Conservation (phyloP, 2,888 invertebrate genomes). For the Thalpophila matura region DNA sequence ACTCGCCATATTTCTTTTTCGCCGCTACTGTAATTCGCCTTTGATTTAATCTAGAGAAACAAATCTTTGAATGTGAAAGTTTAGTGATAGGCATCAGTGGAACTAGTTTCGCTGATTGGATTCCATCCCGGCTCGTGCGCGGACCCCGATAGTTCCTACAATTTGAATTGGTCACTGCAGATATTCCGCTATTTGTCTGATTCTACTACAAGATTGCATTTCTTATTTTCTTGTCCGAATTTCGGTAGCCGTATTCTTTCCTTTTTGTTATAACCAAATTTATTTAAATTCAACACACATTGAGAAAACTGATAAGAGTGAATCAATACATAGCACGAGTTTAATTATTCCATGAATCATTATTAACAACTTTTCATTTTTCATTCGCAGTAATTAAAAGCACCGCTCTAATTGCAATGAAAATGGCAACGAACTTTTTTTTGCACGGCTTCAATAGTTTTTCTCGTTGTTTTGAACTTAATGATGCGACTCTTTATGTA, state of each 20-base stretch:
- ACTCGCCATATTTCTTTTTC: slow-evolving; percentile 90
- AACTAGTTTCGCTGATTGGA: slow-evolving; percentile 90
- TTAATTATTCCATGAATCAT: slow-evolving; percentile 37
- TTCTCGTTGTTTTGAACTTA: slow-evolving; percentile 45
- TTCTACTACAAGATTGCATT: slow-evolving; percentile 87
- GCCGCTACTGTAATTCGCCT: slow-evolving; percentile 90
- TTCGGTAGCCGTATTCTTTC: slow-evolving; percentile 67
- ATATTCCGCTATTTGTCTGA: slow-evolving; percentile 86
- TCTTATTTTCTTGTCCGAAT: slow-evolving; percentile 81
- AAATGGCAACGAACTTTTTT: slow-evolving; percentile 36
- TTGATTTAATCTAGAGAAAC: slow-evolving; percentile 91
- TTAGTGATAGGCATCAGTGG: slow-evolving; percentile 89
- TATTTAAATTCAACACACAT: slow-evolving; percentile 27
- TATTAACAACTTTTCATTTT: slow-evolving; percentile 40
- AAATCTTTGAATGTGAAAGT: slow-evolving; percentile 91
- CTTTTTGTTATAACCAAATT: slow-evolving; percentile 43
- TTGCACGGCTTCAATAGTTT: slow-evolving; percentile 21
- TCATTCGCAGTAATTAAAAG: slow-evolving; percentile 45
- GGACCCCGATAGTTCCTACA: slow-evolving; percentile 79
- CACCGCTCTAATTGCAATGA: slow-evolving; percentile 38
- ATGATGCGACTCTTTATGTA: slow-evolving; percentile 34
- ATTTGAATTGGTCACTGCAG: slow-evolving; percentile 86
- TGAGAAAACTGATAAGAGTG: slow-evolving; percentile 9
- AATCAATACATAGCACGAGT: slow-evolving; percentile 29
- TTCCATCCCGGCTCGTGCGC: slow-evolving; percentile 78